Evolutionary conservation across 2,888 invertebrate species (phyloP).

Genomic region (Hipparchia semele): DNA sequence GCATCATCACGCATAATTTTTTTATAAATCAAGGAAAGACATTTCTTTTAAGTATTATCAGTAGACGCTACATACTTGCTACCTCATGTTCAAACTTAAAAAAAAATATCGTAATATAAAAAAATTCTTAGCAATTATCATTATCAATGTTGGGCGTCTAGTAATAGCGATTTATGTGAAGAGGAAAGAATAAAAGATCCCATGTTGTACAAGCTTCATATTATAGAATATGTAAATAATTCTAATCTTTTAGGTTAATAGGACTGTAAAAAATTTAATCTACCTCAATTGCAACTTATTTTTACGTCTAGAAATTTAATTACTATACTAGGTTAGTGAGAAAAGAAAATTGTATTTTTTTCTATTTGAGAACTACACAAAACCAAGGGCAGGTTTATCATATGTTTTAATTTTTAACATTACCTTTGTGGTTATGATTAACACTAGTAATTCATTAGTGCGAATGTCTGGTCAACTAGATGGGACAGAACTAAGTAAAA

Average conservation of each 20-base stretch:
- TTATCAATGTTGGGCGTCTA: constrained; percentile 47
- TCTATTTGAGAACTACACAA: constrained; percentile 66
- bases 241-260: constrained; percentile 81
- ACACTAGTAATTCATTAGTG: constrained; percentile 17
- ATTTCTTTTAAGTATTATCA: too few relatives aligned
- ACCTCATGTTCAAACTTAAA: not conserved
- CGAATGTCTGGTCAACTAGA: constrained; percentile 11
- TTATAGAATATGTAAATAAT: constrained; percentile 76
- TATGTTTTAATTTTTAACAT: constrained; percentile 41
- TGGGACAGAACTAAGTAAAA: not conserved
- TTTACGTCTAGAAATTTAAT: constrained; percentile 74
- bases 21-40: too few relatives aligned
- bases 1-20: too few relatives aligned
- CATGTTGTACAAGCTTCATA: constrained; percentile 73
- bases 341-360: constrained; percentile 57
- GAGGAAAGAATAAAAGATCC: constrained; percentile 63
- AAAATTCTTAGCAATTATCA: constrained; percentile 24
- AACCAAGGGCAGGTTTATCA: constrained; percentile 55
- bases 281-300: constrained; percentile 81
- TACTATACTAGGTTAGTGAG: constrained; percentile 79
- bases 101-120: not conserved
- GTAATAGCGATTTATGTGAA: constrained; percentile 48
- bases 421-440: constrained; percentile 55
- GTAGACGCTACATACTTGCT: not conserved
- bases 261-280: constrained; percentile 82